These are phyloP conservation scores for Abrostola tripartita DNA, from an alignment of 2,888 invertebrate species.

Conservation along the genomic window DNA sequence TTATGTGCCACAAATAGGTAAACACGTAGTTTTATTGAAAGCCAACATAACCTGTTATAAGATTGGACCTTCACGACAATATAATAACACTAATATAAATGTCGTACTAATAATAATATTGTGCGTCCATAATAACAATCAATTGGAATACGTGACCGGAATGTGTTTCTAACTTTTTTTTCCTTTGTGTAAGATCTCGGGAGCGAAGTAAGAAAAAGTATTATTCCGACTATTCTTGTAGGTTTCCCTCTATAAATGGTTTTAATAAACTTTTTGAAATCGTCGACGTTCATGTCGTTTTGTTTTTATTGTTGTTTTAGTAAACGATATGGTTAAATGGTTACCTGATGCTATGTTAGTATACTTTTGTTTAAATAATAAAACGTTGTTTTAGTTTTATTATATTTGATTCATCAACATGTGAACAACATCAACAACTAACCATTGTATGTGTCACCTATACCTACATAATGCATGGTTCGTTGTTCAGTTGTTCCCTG, in stretches of 20 bases:
- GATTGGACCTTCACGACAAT: slow-evolving; percentile 3
- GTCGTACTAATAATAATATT: slow-evolving; percentile 13
- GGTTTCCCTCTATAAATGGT: slow-evolving; percentile 5
- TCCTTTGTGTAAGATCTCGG: slow-evolving; percentile 17
- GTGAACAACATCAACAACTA: too few relatives aligned
- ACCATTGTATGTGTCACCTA: too few relatives aligned
- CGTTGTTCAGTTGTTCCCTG: too few relatives aligned
- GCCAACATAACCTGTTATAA: not conserved
- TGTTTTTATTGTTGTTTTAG: slow-evolving; percentile 4
- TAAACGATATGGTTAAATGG: not conserved
- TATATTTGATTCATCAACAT: too few relatives aligned
- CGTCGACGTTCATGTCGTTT: not conserved
- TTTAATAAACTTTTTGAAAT: slow-evolving; percentile 8
- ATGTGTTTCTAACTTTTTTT: slow-evolving; percentile 7
- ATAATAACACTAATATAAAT: slow-evolving; percentile 8
- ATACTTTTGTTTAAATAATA: too few relatives aligned
- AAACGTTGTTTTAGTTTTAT: too few relatives aligned
- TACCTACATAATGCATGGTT: too few relatives aligned
- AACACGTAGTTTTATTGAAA: not conserved
- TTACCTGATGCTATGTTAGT: too few relatives aligned
- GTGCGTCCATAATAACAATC: slow-evolving; percentile 14
- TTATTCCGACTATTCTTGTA: not conserved
- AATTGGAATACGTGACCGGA: slow-evolving; percentile 22
- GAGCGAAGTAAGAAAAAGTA: slow-evolving; percentile 6
- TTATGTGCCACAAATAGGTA: not conserved